These are phyloP conservation scores for Dicyrtomina minuta DNA, from an alignment of 2,888 invertebrate species.

Conservation along the genomic window DNA sequence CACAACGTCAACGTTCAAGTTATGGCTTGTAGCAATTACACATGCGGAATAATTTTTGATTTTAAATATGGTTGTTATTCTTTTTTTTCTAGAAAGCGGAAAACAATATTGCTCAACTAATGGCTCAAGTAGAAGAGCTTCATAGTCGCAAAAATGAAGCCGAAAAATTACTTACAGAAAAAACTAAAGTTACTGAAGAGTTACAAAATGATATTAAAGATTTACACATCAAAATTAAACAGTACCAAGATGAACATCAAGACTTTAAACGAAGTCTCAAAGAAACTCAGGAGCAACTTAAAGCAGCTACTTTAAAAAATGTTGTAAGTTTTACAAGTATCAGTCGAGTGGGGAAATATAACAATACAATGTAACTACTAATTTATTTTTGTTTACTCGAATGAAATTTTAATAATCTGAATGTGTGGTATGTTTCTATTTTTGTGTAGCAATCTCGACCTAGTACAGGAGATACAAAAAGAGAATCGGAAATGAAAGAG, in stretches of 20 bases:
- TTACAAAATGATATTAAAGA: conserved; percentile 44
- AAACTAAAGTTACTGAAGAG: conserved; percentile 35
- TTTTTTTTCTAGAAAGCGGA: conserved; percentile 38
- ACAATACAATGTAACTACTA: too few species aligned
- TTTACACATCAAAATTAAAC: conserved; percentile 37
- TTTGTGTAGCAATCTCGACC: conserved; percentile 18
- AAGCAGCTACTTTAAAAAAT: conserved; percentile 33
- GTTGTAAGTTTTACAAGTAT: conserved; percentile 13
- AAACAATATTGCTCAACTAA: conserved; percentile 35
- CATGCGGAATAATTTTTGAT: too few species aligned
- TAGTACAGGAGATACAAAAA: conserved; percentile 18
- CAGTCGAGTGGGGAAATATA: too few species aligned
- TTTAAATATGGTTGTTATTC: too few species aligned
- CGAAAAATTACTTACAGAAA: conserved; percentile 27
- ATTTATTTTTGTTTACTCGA: not conserved
- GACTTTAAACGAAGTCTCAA: conserved; percentile 43
- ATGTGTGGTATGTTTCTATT: not conserved
- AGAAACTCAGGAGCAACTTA: conserved; percentile 46
- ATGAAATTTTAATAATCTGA: not conserved
- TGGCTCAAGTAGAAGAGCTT: conserved; percentile 37
- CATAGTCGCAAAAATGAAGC: conserved; percentile 30
- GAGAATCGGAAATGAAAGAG: conserved; percentile 42
- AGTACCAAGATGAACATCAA: conserved; percentile 45
- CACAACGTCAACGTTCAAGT: too few species aligned
- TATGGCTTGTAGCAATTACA: too few species aligned